Conservation (phyloP, 2,888 invertebrate species). For the Scotopteryx bipunctaria region DNA sequence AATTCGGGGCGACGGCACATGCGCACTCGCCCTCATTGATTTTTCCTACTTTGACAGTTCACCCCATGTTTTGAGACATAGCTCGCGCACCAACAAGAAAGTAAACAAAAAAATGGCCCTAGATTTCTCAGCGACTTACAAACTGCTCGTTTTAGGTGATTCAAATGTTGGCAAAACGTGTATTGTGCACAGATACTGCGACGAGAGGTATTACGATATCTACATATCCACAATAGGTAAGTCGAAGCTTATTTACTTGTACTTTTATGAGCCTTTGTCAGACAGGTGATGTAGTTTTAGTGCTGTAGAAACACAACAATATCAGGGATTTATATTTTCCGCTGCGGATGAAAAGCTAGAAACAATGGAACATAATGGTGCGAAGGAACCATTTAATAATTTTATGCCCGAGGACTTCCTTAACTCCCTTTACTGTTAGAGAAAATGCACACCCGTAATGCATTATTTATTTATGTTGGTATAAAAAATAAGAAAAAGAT, state of each 20-base stretch:
- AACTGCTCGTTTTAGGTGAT: slow-evolving; percentile 93
- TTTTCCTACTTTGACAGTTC: slow-evolving; percentile 81
- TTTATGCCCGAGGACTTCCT: slow-evolving; percentile 40
- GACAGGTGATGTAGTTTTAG: slow-evolving; percentile 62
- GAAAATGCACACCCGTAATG: slow-evolving; percentile 32
- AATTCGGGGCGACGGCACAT: slow-evolving; percentile 60
- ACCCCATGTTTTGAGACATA: slow-evolving; percentile 71
- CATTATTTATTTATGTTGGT: slow-evolving; percentile 27
- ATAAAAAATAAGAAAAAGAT: too few species aligned
- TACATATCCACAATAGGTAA: slow-evolving; percentile 96
- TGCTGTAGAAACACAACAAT: slow-evolving; percentile 52
- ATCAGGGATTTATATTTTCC: slow-evolving; percentile 52
- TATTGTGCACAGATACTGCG: slow-evolving; percentile 94
- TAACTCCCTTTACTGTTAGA: slow-evolving; percentile 33
- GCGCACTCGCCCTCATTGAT: slow-evolving; percentile 75
- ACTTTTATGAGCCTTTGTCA: slow-evolving; percentile 69
- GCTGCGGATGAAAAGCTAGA: slow-evolving; percentile 49
- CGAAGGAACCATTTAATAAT: slow-evolving; percentile 42
- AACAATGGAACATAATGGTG: slow-evolving; percentile 53
- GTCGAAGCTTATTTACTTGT: slow-evolving; percentile 67
- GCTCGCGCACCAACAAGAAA: slow-evolving; percentile 67
- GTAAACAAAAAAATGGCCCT: slow-evolving; percentile 89
- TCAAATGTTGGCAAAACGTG: slow-evolving; percentile 96
- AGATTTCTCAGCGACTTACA: slow-evolving; percentile 94
- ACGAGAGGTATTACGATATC: slow-evolving; percentile 94